Conservation (phyloP, 2,888 invertebrate genomes). For the Drosophila vallismaia region DNA sequence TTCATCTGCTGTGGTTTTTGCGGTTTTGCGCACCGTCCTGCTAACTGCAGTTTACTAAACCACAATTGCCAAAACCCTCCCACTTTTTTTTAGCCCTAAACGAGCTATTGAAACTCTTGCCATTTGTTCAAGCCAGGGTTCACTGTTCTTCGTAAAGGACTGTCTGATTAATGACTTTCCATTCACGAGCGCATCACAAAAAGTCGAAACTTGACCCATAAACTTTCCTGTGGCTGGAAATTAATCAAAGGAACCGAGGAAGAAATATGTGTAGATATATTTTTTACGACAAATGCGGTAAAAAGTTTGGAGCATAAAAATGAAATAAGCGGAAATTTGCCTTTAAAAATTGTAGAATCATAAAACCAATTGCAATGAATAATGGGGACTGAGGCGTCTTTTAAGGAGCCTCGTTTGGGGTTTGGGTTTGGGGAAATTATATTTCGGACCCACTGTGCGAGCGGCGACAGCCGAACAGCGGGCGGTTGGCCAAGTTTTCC, state of each 20-base stretch:
- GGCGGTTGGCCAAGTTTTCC: slow-evolving; percentile 51
- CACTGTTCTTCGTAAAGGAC: slow-evolving; percentile 2
- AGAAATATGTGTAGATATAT: slow-evolving; percentile 16
- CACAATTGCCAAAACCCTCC: slow-evolving; percentile 10
- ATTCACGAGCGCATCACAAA: slow-evolving; percentile 19
- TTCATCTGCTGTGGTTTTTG: slow-evolving; percentile 12
- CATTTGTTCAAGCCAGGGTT: slow-evolving; percentile 1
- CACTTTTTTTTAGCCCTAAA: slow-evolving; percentile 1
- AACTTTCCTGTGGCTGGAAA: slow-evolving; percentile 30
- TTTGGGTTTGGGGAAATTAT: slow-evolving; percentile 16
- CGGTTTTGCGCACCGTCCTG: neutral
- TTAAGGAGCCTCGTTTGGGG: slow-evolving; percentile 20
- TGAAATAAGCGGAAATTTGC: slow-evolving; percentile 22
- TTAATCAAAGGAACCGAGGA: slow-evolving; percentile 39
- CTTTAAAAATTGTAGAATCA: slow-evolving; percentile 28
- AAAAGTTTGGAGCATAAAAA: slow-evolving; percentile 28
- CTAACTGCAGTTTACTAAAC: slow-evolving; percentile 22
- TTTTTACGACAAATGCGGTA: slow-evolving; percentile 37
- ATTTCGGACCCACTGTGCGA: slow-evolving; percentile 67
- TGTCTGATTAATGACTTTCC: slow-evolving; percentile 35
- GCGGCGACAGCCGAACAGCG: slow-evolving; percentile 54
- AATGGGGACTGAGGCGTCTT: neutral
- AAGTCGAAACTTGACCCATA: slow-evolving; percentile 44
- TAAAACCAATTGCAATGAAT: slow-evolving; percentile 26
- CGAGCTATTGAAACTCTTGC: neutral